A percentile compares a stretch with the other conserved stretches of the same genome.
phyloP scores from a whole-genome alignment of 2,797 vertebrate genomes.

The Toxotes lorentzi region DNA sequence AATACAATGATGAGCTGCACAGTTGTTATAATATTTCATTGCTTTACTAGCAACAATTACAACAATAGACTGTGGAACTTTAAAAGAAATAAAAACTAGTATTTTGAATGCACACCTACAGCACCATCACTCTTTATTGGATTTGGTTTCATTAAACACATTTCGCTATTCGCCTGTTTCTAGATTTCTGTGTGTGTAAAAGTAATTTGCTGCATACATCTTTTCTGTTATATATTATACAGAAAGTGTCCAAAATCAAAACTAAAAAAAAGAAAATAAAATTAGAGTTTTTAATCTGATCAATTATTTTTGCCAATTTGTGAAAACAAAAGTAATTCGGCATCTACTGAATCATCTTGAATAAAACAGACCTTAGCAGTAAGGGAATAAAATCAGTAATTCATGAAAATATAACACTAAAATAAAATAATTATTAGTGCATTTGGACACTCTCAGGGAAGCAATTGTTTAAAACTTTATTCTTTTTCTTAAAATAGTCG shows the following conservation, averaged over 20 bases:
- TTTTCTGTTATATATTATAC: neutral
- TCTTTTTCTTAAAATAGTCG: neutral
- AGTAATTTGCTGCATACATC: neutral
- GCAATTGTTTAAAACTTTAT: neutral
- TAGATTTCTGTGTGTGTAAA: neutral
- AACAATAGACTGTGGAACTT: neutral
- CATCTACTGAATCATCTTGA: neutral
- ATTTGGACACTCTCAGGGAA: neutral
- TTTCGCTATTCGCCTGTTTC: neutral
- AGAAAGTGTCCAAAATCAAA: neutral
- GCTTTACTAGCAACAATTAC: neutral
- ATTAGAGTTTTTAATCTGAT: neutral
- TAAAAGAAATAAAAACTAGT: neutral
- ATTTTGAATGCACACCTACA: neutral
- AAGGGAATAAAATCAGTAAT: neutral
- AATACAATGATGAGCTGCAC: neutral
- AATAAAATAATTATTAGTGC: neutral
- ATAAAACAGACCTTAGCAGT: neutral
- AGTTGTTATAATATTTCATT: neutral
- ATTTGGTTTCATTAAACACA: neutral
- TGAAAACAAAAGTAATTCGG: neutral
- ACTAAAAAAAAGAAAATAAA: neutral
- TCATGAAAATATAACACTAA: neutral
- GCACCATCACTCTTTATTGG: neutral
- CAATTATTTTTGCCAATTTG: neutral